These are phyloP conservation scores for Proteles cristata DNA, from an alignment of 2,113 vertebrate genomes.

Conservation along the genomic window DNA sequence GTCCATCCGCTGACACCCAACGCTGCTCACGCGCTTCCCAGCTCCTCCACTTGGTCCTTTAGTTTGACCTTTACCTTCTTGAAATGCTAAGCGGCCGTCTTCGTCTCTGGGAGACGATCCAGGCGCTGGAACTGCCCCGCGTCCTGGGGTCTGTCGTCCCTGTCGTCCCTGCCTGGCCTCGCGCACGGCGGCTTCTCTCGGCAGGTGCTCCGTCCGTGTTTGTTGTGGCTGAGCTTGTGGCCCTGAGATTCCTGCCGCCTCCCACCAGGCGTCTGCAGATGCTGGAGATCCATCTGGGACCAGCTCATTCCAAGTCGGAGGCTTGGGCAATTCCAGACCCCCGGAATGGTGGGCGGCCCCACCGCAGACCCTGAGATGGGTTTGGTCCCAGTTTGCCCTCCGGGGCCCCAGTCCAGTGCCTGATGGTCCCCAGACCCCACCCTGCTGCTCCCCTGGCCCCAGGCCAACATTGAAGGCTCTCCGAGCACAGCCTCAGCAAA, in stretches of 20 bases:
- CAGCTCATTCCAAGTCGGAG: background rate
- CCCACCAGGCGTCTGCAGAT: background rate
- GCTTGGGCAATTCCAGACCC: background rate
- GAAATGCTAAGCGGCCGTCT: background rate
- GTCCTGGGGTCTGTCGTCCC: background rate
- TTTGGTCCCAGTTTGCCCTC: background rate
- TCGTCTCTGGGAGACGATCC: background rate
- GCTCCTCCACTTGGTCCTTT: background rate
- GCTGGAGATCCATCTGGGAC: background rate
- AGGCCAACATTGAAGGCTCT: background rate
- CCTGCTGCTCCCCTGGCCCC: background rate
- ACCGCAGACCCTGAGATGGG: background rate
- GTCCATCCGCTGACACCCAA: background rate
- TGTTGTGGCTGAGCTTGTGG: background rate
- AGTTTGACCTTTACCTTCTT: background rate
- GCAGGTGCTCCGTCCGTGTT: background rate
- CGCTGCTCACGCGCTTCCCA: rapidly evolving
- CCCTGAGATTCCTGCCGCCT: background rate
- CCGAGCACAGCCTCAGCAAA: background rate
- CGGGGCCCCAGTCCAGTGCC: background rate
- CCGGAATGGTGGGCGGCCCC: background rate
- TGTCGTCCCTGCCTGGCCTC: background rate
- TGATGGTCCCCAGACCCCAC: background rate
- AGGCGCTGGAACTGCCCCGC: background rate
- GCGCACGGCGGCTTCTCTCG: background rate